Conservation (phyloP, 2,113 vertebrate species). For the Phalacrocorax brasilianus region DNA sequence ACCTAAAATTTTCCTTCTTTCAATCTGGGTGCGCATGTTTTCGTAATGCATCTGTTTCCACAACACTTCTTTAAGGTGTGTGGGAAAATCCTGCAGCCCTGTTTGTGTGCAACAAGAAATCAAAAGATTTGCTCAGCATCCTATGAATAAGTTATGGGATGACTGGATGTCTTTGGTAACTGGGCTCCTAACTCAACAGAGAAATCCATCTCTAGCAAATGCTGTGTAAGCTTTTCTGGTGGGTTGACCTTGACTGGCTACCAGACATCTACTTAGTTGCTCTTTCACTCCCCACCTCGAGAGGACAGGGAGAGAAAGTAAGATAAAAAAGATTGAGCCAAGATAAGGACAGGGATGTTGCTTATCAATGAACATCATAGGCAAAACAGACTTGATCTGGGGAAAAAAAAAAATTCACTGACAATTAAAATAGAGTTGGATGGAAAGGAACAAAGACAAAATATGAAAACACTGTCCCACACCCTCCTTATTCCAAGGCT, state of each 20-base stretch:
- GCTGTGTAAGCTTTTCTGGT: neutral
- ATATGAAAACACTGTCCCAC: neutral
- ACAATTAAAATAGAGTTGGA: neutral
- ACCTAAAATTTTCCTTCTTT: neutral
- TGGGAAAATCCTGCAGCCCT: neutral
- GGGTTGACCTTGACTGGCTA: neutral
- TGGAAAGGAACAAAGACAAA: neutral
- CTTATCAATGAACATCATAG: neutral
- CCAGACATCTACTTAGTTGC: neutral
- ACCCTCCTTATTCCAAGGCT: neutral
- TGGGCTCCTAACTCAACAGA: neutral
- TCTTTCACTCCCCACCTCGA: neutral
- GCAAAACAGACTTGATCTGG: neutral
- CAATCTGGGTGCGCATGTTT: neutral
- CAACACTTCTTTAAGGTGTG: neutral
- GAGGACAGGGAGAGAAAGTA: neutral
- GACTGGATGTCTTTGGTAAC: neutral
- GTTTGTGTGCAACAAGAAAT: neutral
- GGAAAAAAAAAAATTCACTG: neutral
- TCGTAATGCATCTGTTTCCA: neutral
- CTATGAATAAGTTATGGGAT: neutral
- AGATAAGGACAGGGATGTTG: neutral
- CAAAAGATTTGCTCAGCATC: neutral
- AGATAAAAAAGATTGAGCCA: neutral
- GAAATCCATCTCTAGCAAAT: neutral